Percentiles rank a stretch among this genome's conserved stretches.
phyloP scores from a whole-genome alignment of 1,140 invertebrate species.

The Meloidogyne floridensis region DNA sequence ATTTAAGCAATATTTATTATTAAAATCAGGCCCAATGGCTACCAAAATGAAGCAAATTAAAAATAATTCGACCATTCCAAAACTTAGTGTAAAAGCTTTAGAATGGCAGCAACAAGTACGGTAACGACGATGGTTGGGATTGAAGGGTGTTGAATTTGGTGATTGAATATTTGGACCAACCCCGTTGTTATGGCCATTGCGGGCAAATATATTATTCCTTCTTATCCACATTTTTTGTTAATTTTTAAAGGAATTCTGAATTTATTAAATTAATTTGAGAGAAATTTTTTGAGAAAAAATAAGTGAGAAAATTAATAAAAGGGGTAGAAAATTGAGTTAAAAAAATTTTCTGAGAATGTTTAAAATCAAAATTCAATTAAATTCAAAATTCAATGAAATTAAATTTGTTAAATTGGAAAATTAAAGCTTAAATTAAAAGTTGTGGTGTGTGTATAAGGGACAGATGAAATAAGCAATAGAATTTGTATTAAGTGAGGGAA shows the following conservation, averaged over 20 bases:
- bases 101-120: constrained; percentile 30
- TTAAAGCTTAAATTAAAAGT: too few species aligned
- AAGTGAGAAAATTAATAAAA: too few species aligned
- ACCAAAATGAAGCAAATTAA: constrained; percentile 53
- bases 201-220: background rate
- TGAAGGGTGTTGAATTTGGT: constrained; percentile 12
- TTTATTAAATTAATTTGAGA: background rate
- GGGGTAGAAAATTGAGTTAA: too few species aligned
- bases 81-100: constrained; percentile 36
- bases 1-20: constrained; percentile 23
- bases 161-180: background rate
- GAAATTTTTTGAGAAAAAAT: too few species aligned
- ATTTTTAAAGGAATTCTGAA: background rate
- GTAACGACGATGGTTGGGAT: constrained; percentile 26
- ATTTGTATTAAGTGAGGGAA: too few species aligned
- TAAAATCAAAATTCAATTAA: too few species aligned
- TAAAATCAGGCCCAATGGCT: background rate
- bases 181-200: background rate
- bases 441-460: too few species aligned
- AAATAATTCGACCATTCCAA: constrained; percentile 40
- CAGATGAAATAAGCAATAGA: too few species aligned
- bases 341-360: too few species aligned
- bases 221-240: background rate
- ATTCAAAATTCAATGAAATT: too few species aligned
- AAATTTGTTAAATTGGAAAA: too few species aligned